Evolutionary conservation across 2,888 invertebrate species (phyloP), one percentile per base, ranked within the genome.

Genomic region (Hyles lineata): DNA sequence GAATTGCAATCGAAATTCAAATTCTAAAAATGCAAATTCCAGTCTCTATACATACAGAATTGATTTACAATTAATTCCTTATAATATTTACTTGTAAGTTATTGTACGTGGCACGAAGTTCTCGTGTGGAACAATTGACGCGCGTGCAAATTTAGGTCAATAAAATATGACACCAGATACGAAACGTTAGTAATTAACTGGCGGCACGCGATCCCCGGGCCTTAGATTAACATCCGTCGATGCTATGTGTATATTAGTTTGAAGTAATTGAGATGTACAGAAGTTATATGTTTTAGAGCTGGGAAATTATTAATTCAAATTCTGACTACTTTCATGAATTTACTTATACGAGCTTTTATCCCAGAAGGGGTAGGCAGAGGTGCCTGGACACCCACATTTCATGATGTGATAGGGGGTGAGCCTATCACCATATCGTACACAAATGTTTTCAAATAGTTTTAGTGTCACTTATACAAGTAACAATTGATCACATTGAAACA

Each of bases 91-190:
- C 43, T 23, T 11, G 3, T 17, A 29, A 61, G 61, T 29, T 29
- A 25, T 61, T 67, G 23, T 50, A 35, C 35, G 21, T 21, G 43
- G 9, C 17, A 23, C 50, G 67, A 15, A 23, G 11, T 29, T 29
- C 61, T 63, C 63, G 43, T 23, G 50, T 67, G 43, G 43, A 67
- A 67, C 67, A 67, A 67, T 23, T 67, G 23, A 67, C 43, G 23
- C 67, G 67, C 67, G 75, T 75, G 75, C 73, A 78, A 83, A 85
- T 86, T 86, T 72, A 82, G 85, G 83, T 72, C 83, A 85, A 84
- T 85, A 81, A 80, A 83, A 80, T 75, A 74, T 72, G 80, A 82
- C 79, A 81, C 79, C 79, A 76, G 75, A 81, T 76, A 72, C 72
- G 70, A 73, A 73, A 67, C 76, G 74, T 73, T 74, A 74, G 72